phyloP scores from a whole-genome alignment of 2,113 vertebrate genomes.

The Xiphophorus couchianus region DNA sequence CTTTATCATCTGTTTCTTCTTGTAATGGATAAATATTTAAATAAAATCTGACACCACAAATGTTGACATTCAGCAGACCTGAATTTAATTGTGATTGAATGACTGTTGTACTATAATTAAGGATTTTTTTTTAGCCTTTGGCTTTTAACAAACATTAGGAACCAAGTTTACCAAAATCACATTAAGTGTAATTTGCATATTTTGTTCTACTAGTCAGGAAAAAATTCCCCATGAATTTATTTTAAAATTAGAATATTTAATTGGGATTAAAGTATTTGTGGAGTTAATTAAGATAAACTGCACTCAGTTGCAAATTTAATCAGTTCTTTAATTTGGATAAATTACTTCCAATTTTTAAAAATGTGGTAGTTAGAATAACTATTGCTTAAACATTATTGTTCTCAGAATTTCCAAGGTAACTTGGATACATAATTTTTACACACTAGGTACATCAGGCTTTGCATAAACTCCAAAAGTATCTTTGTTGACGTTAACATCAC shows the following conservation, averaged over 20 bases:
- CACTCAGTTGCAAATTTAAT: not conserved
- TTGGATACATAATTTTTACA: no score
- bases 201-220: not conserved
- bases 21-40: conserved; percentile 41
- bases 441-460: no score
- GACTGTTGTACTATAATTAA: conserved; percentile 29
- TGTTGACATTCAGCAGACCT: conserved; percentile 20
- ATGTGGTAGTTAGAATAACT: no score
- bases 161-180: not conserved
- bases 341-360: no score
- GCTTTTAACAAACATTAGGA: conserved; percentile 1
- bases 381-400: no score
- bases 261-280: not conserved
- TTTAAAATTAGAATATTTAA: not conserved
- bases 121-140: conserved; percentile 1
- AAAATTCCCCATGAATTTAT: not conserved
- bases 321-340: not conserved
- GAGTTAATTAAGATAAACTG: not conserved
- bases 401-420: no score
- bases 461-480: no score
- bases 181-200: not conserved
- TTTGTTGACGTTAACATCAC: no score
- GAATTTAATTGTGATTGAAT: conserved; percentile 42
- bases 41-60: conserved; percentile 24
- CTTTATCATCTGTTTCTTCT: conserved; percentile 8